Conservation (phyloP, 2,113 vertebrate species). For the Phylloscopus trochiloides region DNA sequence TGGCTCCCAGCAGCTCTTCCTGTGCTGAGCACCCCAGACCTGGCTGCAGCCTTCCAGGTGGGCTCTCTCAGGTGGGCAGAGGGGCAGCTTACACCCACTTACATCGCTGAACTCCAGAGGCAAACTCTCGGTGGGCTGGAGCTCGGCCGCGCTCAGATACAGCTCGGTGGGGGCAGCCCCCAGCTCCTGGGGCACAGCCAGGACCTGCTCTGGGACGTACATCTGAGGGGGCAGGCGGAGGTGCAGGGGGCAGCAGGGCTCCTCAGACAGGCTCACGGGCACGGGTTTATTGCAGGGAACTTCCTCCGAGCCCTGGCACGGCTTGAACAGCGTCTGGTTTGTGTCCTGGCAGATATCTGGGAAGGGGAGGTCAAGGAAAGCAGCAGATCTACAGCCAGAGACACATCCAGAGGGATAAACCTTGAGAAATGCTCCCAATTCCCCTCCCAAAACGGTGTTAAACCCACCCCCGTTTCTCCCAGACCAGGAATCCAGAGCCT, state of each 20-base stretch:
- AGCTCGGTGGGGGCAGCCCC: slow-evolving; percentile 82
- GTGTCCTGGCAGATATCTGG: slow-evolving; percentile 94
- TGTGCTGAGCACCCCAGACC: not conserved
- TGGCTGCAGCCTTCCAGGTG: not conserved
- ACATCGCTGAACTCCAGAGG: slow-evolving; percentile 97
- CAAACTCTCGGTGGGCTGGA: slow-evolving; percentile 94
- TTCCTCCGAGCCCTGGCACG: slow-evolving; percentile 88
- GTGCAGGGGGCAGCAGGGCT: slow-evolving; percentile 91
- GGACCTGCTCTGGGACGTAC: slow-evolving; percentile 88
- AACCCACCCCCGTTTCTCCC: fast-evolving
- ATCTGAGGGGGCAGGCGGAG: slow-evolving; percentile 87
- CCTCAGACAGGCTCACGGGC: slow-evolving; percentile 88
- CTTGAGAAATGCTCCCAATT: fast-evolving
- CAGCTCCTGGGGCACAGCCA: slow-evolving; percentile 81
- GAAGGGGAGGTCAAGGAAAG: slow-evolving; percentile 70
- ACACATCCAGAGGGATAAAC: fast-evolving
- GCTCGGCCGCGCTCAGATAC: slow-evolving; percentile 93
- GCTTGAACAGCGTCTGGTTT: slow-evolving; percentile 91
- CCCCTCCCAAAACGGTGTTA: fast-evolving
- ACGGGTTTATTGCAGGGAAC: slow-evolving; percentile 87
- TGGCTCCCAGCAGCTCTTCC: not conserved
- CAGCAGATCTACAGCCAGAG: not conserved
- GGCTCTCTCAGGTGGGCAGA: not conserved
- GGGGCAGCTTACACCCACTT: slow-evolving; percentile 17
- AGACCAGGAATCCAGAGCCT: not conserved